Evolutionary conservation across 2,797 vertebrate genomes (phyloP).

Genomic region (Micromesistius poutassou): DNA sequence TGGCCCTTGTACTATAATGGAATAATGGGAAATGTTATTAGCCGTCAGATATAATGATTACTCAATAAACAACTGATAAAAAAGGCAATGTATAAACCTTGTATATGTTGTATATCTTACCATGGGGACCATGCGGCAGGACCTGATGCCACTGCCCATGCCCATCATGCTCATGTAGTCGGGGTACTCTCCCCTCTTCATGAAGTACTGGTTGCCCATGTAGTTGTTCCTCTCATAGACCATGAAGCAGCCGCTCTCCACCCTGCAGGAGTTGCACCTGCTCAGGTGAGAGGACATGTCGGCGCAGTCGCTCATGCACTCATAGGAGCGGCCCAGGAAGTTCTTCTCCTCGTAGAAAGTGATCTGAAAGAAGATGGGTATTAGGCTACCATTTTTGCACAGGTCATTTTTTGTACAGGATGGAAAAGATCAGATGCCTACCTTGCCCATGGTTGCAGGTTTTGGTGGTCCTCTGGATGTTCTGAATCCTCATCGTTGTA

Average conservation of each 20-base stretch:
- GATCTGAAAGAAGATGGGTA: constrained; percentile 59
- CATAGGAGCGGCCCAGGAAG: constrained; percentile 72
- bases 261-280: constrained; percentile 69
- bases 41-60: not conserved
- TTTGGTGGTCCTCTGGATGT: constrained; percentile 35
- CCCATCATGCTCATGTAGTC: constrained; percentile 67
- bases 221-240: constrained; percentile 64
- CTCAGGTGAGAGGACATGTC: constrained; percentile 66
- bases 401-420: not conserved
- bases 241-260: constrained; percentile 73
- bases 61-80: not conserved
- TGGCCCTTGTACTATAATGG: constrained; percentile 52
- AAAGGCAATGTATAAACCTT: not conserved
- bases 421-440: constrained; percentile 27
- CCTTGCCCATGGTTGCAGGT: constrained; percentile 62
- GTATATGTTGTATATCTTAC: constrained; percentile 30
- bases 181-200: constrained; percentile 66
- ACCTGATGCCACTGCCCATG: constrained; percentile 56
- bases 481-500: constrained; percentile 38
- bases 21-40: not conserved
- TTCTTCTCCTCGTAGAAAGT: constrained; percentile 75
- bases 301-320: constrained; percentile 61
- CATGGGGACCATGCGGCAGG: constrained; percentile 65
- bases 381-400: not conserved
- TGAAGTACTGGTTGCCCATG: constrained; percentile 67